phyloP scores from a whole-genome alignment of 2,797 vertebrate genomes.

The Channallabes apus region DNA sequence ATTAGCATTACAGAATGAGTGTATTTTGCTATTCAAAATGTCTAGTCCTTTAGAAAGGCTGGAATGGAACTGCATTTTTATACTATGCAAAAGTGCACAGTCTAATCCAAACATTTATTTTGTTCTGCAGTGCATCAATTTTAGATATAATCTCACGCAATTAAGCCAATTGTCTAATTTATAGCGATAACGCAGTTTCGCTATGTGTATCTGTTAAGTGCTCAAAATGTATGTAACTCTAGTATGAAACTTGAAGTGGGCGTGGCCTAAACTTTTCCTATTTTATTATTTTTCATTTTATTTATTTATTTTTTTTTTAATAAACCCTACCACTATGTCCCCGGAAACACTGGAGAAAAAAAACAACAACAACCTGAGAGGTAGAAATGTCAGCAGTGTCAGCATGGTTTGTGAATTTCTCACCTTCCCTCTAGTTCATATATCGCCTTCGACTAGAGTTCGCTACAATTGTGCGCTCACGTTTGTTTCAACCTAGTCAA shows the following conservation, averaged over 20 bases:
- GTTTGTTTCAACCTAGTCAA: background rate
- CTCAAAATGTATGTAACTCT: background rate
- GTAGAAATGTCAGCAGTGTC: background rate
- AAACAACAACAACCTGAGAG: background rate
- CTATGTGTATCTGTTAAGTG: background rate
- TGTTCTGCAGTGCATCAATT: too few relatives aligned
- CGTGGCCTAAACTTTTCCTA: background rate
- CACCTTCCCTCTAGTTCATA: background rate
- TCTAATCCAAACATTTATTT: too few relatives aligned
- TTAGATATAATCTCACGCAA: too few relatives aligned
- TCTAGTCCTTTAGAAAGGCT: too few relatives aligned
- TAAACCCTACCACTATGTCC: background rate
- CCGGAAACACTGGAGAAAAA: background rate
- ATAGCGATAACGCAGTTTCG: background rate
- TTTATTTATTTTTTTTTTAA: background rate
- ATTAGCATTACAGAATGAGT: too few relatives aligned
- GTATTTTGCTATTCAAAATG: too few relatives aligned
- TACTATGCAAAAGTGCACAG: too few relatives aligned
- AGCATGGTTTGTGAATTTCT: background rate
- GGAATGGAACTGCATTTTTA: too few relatives aligned
- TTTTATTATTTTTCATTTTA: too few relatives aligned
- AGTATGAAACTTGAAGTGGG: background rate
- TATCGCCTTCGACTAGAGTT: background rate
- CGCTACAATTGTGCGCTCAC: background rate
- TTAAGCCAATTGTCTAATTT: too few relatives aligned